Evolutionary conservation across 2,797 vertebrate genomes (phyloP).

Genomic region (Enteromius paludinosus): DNA sequence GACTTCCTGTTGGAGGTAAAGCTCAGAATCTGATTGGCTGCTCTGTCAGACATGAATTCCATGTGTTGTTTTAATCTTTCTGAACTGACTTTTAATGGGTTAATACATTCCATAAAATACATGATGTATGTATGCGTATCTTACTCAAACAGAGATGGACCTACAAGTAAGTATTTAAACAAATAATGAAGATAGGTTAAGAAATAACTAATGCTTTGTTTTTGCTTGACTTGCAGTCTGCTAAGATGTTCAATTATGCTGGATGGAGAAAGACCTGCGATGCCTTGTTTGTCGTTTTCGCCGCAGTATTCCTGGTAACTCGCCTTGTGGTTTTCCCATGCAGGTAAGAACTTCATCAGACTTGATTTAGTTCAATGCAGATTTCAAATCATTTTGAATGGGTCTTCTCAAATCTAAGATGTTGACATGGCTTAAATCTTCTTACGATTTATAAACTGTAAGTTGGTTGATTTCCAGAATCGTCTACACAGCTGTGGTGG

Average conservation of each 20-base stretch:
- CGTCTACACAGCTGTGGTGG: conserved; percentile 84
- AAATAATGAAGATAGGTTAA: background rate
- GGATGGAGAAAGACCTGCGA: conserved; percentile 85
- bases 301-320: conserved; percentile 84
- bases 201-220: conserved; percentile 17
- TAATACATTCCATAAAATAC: background rate
- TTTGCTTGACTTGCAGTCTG: conserved; percentile 73
- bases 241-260: conserved; percentile 90
- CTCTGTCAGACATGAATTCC: background rate
- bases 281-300: conserved; percentile 84
- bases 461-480: conserved; percentile 74
- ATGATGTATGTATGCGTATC: background rate
- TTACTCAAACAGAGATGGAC: background rate
- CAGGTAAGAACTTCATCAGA: conserved; percentile 75
- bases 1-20: conserved; percentile 88
- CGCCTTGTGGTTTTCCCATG: conserved; percentile 85
- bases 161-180: no score
- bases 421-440: background rate
- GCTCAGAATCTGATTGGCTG: conserved; percentile 24
- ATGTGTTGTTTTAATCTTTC: background rate
- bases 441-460: background rate
- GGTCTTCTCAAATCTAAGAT: background rate
- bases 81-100: background rate
- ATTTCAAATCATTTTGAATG: background rate
- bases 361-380: background rate